These are phyloP conservation scores for Pristionchus maxplancki DNA, from an alignment of 2,888 invertebrate species.

Conservation along the genomic window DNA sequence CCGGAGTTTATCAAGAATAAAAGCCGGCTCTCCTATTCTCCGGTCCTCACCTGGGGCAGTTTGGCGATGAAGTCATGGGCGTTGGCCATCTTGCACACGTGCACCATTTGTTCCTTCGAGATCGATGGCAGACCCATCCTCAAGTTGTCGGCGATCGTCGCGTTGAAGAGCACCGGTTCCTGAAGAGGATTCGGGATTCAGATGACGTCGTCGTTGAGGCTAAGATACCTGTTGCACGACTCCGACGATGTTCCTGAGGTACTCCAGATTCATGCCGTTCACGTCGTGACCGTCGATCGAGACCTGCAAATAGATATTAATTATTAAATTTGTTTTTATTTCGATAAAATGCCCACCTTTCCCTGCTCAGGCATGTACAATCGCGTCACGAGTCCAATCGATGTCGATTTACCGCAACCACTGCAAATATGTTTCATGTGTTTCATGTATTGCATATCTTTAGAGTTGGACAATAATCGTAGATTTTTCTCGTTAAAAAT, in stretches of 20 bases:
- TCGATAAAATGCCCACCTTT: conserved; percentile 52
- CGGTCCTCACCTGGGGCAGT: conserved; percentile 61
- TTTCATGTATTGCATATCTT: neutral
- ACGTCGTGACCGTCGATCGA: conserved; percentile 70
- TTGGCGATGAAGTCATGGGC: conserved; percentile 74
- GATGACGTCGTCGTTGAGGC: neutral
- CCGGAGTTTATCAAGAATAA: too few species aligned
- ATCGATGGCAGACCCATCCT: conserved; percentile 52
- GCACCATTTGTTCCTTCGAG: conserved; percentile 58
- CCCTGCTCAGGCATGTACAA: conserved; percentile 65
- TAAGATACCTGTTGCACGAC: conserved; percentile 67
- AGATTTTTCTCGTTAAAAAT: neutral
- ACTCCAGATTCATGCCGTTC: conserved; percentile 65
- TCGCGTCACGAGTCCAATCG: conserved; percentile 63
- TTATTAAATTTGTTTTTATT: neutral
- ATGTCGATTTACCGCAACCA: conserved; percentile 69
- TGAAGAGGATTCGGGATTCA: neutral
- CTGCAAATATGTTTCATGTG: neutral
- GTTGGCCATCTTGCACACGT: conserved; percentile 72
- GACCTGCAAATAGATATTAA: conserved; percentile 28
- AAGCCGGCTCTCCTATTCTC: neutral
- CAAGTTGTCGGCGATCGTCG: conserved; percentile 66
- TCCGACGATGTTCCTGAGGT: conserved; percentile 67
- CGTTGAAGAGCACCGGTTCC: conserved; percentile 72
- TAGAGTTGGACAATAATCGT: neutral